phyloP scores from a whole-genome alignment of 2,888 invertebrate genomes.

The Griposia aprilina region DNA sequence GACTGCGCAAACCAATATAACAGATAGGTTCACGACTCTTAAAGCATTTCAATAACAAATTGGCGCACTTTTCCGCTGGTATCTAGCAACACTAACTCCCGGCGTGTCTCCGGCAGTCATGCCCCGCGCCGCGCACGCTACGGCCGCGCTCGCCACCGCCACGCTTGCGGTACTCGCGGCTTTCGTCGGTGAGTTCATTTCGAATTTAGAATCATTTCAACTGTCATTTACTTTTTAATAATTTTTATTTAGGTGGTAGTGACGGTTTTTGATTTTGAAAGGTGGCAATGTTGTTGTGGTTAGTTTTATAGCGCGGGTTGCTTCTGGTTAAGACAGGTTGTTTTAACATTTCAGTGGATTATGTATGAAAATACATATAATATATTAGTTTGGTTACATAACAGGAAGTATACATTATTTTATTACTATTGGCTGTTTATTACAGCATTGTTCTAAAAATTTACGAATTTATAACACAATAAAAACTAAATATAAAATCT shows the following conservation, averaged over 20 bases:
- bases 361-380: slow-evolving; percentile 40
- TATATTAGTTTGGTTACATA: slow-evolving; percentile 14
- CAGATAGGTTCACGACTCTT: background rate
- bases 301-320: background rate
- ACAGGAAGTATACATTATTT: slow-evolving; percentile 48
- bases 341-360: slow-evolving; percentile 33
- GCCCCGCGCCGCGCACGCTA: slow-evolving; percentile 77
- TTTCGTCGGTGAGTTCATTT: slow-evolving; percentile 83
- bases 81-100: slow-evolving; percentile 56
- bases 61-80: slow-evolving; percentile 11
- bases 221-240: slow-evolving; percentile 34
- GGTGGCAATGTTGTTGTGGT: slow-evolving; percentile 40
- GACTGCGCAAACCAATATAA: background rate
- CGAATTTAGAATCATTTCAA: slow-evolving; percentile 46
- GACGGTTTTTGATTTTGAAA: slow-evolving; percentile 6
- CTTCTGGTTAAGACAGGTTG: slow-evolving; percentile 12
- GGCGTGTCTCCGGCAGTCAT: slow-evolving; percentile 78
- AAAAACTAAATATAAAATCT: slow-evolving; percentile 41
- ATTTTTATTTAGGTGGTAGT: slow-evolving; percentile 30
- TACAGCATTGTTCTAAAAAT: slow-evolving; percentile 30
- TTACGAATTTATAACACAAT: slow-evolving; percentile 34
- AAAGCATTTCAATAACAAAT: background rate
- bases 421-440: slow-evolving; percentile 10
- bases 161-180: slow-evolving; percentile 80
- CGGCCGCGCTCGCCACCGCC: slow-evolving; percentile 73